phyloP scores from a whole-genome alignment of 2,888 invertebrate genomes.

The Machimus atricapillus region DNA sequence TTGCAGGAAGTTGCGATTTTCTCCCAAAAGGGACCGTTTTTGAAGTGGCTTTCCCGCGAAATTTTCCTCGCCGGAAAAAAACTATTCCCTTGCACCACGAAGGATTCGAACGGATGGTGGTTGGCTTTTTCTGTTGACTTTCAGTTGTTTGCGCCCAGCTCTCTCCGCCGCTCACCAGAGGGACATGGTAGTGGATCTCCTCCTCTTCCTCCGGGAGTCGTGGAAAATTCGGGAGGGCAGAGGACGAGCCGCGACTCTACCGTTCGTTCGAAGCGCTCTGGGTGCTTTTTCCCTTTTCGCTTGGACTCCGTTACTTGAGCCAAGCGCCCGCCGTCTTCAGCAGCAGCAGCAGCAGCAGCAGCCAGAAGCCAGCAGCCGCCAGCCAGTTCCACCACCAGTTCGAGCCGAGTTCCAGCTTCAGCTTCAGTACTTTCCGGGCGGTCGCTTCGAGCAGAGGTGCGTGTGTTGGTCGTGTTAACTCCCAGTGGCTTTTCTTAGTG shows the following conservation, averaged over 20 bases:
- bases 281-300: not conserved
- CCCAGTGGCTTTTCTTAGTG: not conserved
- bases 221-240: not conserved
- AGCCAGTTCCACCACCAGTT: conserved; percentile 4
- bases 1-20: not conserved
- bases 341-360: not conserved
- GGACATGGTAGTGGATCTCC: not conserved
- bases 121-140: not conserved
- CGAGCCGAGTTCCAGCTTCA: no score
- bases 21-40: not conserved
- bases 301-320: not conserved
- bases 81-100: not conserved
- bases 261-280: not conserved
- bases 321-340: not conserved
- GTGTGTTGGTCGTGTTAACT: not conserved
- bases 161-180: not conserved
- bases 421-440: not conserved
- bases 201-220: no score
- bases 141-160: not conserved
- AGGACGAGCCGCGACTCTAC: not conserved
- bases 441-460: not conserved
- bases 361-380: not conserved
- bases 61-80: not conserved
- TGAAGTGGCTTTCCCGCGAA: not conserved
- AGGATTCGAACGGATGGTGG: not conserved